A percentile compares a stretch with the other conserved stretches of the same genome.
phyloP scores from a whole-genome alignment of 2,797 vertebrate genomes.

The Gymnopithys bicolor region DNA sequence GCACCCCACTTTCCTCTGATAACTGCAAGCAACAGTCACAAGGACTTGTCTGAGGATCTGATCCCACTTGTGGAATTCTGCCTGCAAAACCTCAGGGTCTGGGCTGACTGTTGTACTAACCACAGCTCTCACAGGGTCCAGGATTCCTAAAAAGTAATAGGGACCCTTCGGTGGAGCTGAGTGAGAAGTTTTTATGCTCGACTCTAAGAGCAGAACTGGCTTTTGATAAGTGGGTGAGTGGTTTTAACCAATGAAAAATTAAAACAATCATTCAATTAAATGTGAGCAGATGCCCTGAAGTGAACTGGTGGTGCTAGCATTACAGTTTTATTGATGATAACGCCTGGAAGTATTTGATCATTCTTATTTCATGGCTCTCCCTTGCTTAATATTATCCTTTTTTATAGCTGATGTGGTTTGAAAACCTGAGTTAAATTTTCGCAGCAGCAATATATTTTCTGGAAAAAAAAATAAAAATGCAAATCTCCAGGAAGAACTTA shows the following conservation, averaged over 20 bases:
- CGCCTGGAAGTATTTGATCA: conserved; percentile 38
- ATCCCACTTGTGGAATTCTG: background rate
- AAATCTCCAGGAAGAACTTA: background rate
- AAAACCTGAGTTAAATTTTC: conserved; percentile 25
- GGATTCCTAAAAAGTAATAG: background rate
- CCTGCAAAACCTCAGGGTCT: background rate
- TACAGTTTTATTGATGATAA: conserved; percentile 55
- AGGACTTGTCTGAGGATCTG: background rate
- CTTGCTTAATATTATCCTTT: conserved; percentile 39
- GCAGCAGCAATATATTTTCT: background rate
- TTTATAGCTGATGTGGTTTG: conserved; percentile 1
- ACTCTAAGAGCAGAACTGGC: background rate
- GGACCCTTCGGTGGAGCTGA: background rate
- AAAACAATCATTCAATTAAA: conserved; percentile 67
- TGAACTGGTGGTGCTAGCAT: conserved; percentile 45
- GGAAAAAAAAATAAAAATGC: background rate
- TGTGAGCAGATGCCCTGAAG: conserved; percentile 56
- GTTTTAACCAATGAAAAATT: conserved; percentile 73
- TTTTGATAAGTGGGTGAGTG: conserved; percentile 58
- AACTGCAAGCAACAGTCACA: no score
- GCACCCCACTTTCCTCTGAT: no score
- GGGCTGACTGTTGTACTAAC: background rate
- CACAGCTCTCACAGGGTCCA: background rate
- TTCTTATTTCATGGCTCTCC: conserved; percentile 46
- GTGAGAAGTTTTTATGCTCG: background rate